phyloP scores from a whole-genome alignment of 1,140 invertebrate species.

The Ectropis grisescens region DNA sequence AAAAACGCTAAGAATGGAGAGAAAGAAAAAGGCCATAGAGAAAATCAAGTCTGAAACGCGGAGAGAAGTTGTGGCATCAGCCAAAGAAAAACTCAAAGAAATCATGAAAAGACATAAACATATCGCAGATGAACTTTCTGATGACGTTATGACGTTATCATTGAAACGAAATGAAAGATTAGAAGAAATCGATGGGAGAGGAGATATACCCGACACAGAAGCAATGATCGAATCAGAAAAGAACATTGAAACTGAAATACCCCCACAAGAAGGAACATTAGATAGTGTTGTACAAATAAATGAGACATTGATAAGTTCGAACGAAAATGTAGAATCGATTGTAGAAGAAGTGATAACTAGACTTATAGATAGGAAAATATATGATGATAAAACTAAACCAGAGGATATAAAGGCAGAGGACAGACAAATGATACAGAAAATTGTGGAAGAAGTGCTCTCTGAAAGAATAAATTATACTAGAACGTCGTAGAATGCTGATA shows the following conservation, averaged over 20 bases:
- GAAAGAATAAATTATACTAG: conserved; percentile 51
- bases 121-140: conserved; percentile 46
- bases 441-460: conserved; percentile 61
- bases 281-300: conserved; percentile 7
- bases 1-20: conserved; percentile 34
- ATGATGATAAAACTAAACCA: conserved; percentile 54
- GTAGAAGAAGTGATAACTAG: conserved; percentile 63
- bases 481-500: neutral
- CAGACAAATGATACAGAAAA: conserved; percentile 58
- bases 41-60: conserved; percentile 61
- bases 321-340: conserved; percentile 58
- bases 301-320: conserved; percentile 19
- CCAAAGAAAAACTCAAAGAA: conserved; percentile 66
- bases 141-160: conserved; percentile 28
- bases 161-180: conserved; percentile 19
- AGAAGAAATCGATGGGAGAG: conserved; percentile 30
- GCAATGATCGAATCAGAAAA: conserved; percentile 5
- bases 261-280: conserved; percentile 11
- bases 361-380: conserved; percentile 59
- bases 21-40: conserved; percentile 47
- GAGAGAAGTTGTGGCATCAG: conserved; percentile 56
- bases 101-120: conserved; percentile 64
- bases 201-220: conserved; percentile 42
- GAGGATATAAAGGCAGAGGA: conserved; percentile 51
- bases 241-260: conserved; percentile 3